Base-by-base conservation (phyloP, 2,888 invertebrate genomes). In the Pristionchus exspectatus region DNA sequence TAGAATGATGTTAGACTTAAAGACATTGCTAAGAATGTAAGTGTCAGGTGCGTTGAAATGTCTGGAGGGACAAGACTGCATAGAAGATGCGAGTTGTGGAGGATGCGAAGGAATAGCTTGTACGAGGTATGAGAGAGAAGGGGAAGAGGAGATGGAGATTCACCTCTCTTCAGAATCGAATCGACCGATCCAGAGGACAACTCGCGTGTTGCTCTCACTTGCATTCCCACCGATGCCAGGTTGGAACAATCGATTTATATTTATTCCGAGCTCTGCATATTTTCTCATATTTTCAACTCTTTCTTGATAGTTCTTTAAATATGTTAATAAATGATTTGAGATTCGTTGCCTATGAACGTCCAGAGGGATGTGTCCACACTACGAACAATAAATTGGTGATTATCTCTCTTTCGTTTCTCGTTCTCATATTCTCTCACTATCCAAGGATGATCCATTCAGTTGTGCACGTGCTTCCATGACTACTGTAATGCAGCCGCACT, bases 381-480 rank as follows among this genome's bases (percentile, higher is more conserved):
- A 50, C 88, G 16, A 69, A 56, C 44, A 44, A 56, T 10, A 84
- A 74, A 90, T 72, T 38, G 24, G 59, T 59, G 87, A 86, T 1
- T 16, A 33, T 56, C 5, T 56, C 5, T 56, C 56, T 56, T 21
- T 56, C 56, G 3, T 21, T 56, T 21, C 18, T 16, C 16, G 21
- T 1, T 2, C 18, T 16, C 56, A 56, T 21, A 12, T 12, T 56
- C 56, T 21, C 14, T 59, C 18, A 21, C 59, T 21, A n/a, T n/a
- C n/a, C n/a, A n/a, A n/a, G n/a, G n/a, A n/a, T n/a, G n/a, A n/a
- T 63, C 24, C 44, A 24, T 89, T 63, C 74, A 69, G 85, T 50
- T 89, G 97, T 95, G 96, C 99, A 59, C 97, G 99, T 89, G 97
- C 98, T 0, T 96, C 97, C 83, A 99, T 99, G 96, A 97, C 97